Evolutionary conservation across 2,888 invertebrate species (phyloP), one percentile per base, ranked within the genome.

Genomic region (Petrolisthes cinctipes): DNA sequence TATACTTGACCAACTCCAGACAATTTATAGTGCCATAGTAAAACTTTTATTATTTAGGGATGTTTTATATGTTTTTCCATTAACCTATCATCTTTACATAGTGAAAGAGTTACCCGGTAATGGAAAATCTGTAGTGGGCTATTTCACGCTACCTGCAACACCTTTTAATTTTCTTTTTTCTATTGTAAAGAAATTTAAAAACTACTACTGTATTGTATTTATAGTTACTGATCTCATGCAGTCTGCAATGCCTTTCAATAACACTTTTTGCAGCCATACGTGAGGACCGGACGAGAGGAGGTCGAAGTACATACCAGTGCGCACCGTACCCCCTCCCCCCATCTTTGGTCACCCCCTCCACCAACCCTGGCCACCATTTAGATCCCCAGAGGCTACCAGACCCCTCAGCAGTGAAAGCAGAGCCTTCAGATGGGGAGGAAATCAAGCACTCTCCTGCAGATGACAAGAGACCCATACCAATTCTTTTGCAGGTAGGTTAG

Each of bases 231-330:
- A 37, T 37, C 37, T 37, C 37, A 37, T 37, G 37, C 37, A 37
- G 37, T 37, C 37, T 37, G 37, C 37, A 37, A 37, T 37, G 37
- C 37, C 37, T 37, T 37, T 37, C 37, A 37, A 37, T 37, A 37
- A 37, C 37, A 37, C 37, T 37, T 37, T 68, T 20, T 92, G 85
- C 93, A 95, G 99, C 99, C 9, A 98, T 99, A 89, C 94, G 99
- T 89, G 98, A 98, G 92, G 98, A 99, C 93, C 94, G 99, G 83
- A 98, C 98, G 0, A 94, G 99, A 82, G 99, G 99, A 86, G 99
- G 99, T 0, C 95, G 99, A 78, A 98, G 98, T 88, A 98, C 98
- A 51, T 99, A 99, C 76, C 98, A 98, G 93, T 98, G 97, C 76
- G 86, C 86, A 92, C 97, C 97, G 83, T 98, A 97, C 93, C 96